Evolutionary conservation across 2,113 vertebrate genomes (phyloP).

Genomic region (Pungitius pungitius): DNA sequence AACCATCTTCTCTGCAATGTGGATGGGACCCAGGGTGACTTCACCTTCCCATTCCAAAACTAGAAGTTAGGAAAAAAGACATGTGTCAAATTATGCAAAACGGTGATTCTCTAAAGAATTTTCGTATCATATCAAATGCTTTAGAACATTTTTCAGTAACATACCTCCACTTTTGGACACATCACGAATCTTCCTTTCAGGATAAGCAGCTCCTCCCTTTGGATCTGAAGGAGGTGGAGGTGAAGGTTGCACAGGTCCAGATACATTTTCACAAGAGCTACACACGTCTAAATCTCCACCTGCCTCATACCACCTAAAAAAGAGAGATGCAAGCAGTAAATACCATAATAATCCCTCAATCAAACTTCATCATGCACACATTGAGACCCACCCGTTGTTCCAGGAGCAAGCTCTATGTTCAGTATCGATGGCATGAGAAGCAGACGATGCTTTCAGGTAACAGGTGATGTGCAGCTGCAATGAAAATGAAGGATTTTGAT

Average conservation of each 20-base stretch:
- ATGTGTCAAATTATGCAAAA: neutral
- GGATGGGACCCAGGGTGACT: slow-evolving; percentile 62
- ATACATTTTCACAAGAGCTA: slow-evolving; percentile 52
- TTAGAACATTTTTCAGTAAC: neutral
- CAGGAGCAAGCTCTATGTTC: slow-evolving; percentile 75
- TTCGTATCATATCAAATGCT: neutral
- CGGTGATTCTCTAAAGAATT: neutral
- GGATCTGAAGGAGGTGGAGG: neutral
- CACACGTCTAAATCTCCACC: slow-evolving; percentile 56
- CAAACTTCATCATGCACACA: neutral
- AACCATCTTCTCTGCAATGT: slow-evolving; percentile 31
- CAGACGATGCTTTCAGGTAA: slow-evolving; percentile 65
- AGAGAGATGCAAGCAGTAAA: neutral
- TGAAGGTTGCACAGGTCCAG: too few relatives aligned
- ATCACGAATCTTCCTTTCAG: slow-evolving; percentile 38
- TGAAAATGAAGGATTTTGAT: neutral
- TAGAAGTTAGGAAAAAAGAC: slow-evolving; percentile 40
- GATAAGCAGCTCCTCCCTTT: neutral
- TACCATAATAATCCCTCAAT: neutral
- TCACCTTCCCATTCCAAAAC: slow-evolving; percentile 62
- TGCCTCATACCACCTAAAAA: slow-evolving; percentile 69
- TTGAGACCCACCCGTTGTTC: slow-evolving; percentile 44
- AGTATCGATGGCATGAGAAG: neutral
- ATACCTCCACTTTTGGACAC: slow-evolving; percentile 35
- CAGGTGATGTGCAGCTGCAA: slow-evolving; percentile 78